phyloP scores from a whole-genome alignment of 2,888 invertebrate genomes.

The Trissolcus brochymenae region DNA sequence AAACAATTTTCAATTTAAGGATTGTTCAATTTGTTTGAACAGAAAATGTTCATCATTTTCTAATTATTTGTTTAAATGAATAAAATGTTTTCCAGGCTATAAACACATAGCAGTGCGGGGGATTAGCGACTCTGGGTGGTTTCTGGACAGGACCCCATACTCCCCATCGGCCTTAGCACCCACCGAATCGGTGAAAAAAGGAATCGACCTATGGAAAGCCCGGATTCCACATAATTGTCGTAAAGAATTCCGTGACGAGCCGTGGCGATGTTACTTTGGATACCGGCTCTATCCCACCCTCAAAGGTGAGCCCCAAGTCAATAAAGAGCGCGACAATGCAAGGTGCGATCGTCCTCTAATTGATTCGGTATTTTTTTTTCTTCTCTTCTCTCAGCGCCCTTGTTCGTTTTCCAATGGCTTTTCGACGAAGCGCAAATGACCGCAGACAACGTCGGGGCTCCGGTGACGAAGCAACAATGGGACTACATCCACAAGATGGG shows the following conservation, averaged over 20 bases:
- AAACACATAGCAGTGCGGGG: conserved; percentile 86
- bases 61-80: too few species aligned
- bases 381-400: conserved; percentile 80
- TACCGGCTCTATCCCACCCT: conserved; percentile 91
- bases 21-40: too few species aligned
- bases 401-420: conserved; percentile 96
- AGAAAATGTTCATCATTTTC: too few species aligned
- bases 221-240: conserved; percentile 87
- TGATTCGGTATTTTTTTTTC: neutral
- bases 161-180: conserved; percentile 80
- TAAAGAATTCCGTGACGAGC: conserved; percentile 82
- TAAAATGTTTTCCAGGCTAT: conserved; percentile 62
- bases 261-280: conserved; percentile 95
- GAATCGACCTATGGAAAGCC: conserved; percentile 88
- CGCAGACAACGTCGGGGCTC: conserved; percentile 93
- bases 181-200: conserved; percentile 83
- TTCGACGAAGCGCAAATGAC: conserved; percentile 97
- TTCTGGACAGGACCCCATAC: conserved; percentile 89
- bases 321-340: conserved; percentile 1
- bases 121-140: conserved; percentile 96
- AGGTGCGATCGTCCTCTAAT: conserved; percentile 16
- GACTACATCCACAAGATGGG: conserved; percentile 95
- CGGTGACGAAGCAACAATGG: conserved; percentile 93
- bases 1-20: too few species aligned
- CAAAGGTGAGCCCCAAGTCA: conserved; percentile 80